Evolutionary conservation across 2,113 vertebrate genomes (phyloP), one percentile per base, ranked within the genome.

Genomic region (Salminus brasiliensis): DNA sequence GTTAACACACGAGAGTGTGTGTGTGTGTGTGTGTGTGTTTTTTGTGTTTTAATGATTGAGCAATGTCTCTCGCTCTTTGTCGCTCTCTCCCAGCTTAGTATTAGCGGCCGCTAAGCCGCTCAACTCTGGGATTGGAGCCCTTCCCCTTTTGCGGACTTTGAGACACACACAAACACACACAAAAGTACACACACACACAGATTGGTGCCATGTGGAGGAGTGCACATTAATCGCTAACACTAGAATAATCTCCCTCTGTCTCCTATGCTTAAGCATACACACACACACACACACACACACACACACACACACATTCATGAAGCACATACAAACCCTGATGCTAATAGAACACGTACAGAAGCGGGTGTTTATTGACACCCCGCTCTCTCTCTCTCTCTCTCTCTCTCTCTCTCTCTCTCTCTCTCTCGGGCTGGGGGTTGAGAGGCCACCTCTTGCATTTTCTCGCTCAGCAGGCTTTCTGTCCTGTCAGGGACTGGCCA

Each of bases 91-190:
- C 69, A 90, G 88, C 81, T 89, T 89, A 90, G 90, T 88, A 84
- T 94, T 94, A 93, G 80, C 89, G 81, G 77, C 71, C 66, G 89
- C 91, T 94, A 95, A 94, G 95, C 94, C 88, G 91, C 93, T 95
- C 87, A 90, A 89, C 82, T 88, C 88, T 80, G 75, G 52, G n/a
- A 21, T 47, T 76, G 88, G 87, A 90, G 85, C 83, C 86, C 87
- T 87, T 78, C 87, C 81, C 78, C 79, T 2, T 10, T 66, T 85
- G 27, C 79, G 60, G 18, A 68, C 81, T 9, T 23, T 10, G 6
- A 34, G 27, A 73, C 60, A 78, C 43, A 29, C 74, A 39, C 55
- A 77, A 34, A 34, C 23, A 67, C 21, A n/a, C 67, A n/a, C n/a
- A n/a, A n/a, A n/a, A n/a, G n/a, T n/a, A n/a, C n/a, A 45, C 74